Percentiles rank a stretch among this genome's conserved stretches.
Conservation (phyloP, 2,888 invertebrate genomes). For the Deilephila elpenor region DNA sequence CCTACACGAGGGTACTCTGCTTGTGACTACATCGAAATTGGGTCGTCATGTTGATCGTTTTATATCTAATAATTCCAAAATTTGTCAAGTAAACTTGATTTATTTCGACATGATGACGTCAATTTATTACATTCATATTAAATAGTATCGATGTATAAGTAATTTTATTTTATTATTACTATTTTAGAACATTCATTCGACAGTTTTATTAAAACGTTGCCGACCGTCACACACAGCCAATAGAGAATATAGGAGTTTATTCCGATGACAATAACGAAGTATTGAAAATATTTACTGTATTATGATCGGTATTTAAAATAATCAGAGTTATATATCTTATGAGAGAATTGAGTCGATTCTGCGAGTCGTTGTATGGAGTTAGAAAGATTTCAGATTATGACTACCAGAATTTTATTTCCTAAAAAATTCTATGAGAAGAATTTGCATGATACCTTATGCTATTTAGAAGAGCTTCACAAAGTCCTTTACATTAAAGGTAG, state of each 20-base stretch:
- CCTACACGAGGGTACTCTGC: too few relatives aligned
- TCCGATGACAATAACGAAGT: conserved; percentile 53
- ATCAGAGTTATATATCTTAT: conserved; percentile 16
- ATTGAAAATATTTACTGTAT: conserved; percentile 41
- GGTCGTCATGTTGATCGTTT: too few relatives aligned
- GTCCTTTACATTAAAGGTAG: too few relatives aligned
- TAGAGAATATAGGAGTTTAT: conserved; percentile 35
- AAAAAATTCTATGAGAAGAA: not conserved
- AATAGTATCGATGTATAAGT: too few relatives aligned
- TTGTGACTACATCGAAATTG: too few relatives aligned
- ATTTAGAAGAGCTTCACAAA: too few relatives aligned
- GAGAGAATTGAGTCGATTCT: conserved; percentile 2
- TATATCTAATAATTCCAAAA: too few relatives aligned
- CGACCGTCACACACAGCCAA: conserved; percentile 19
- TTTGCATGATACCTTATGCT: too few relatives aligned
- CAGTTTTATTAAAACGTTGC: conserved; percentile 25
- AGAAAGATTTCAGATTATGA: not conserved
- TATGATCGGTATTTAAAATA: conserved; percentile 2
- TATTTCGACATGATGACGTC: not conserved
- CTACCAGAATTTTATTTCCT: conserved; percentile 6
- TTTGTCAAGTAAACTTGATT: too few relatives aligned
- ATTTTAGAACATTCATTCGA: not conserved
- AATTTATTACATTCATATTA: too few relatives aligned
- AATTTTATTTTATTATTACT: too few relatives aligned
- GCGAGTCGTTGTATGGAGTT: not conserved